Conservation (phyloP, 2,113 vertebrate genomes). For the Brachypodius melanocephalos region DNA sequence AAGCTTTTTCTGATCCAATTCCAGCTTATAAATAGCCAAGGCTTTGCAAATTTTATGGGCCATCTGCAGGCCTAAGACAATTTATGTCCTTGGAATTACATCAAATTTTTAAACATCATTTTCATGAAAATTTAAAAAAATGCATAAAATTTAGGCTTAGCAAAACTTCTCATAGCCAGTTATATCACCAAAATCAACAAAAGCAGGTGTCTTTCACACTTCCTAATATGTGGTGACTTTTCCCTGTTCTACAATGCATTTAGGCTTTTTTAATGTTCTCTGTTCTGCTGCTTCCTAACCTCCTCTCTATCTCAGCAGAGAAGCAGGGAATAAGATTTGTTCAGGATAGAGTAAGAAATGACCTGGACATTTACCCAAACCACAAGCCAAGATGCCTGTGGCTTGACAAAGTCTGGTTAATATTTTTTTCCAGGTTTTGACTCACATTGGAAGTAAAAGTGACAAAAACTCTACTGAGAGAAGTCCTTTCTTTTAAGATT, state of each 20-base stretch:
- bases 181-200: neutral
- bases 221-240: neutral
- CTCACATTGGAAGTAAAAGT: neutral
- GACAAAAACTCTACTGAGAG: neutral
- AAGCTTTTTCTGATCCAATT: constrained; percentile 23
- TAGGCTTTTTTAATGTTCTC: neutral
- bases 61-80: neutral
- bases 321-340: neutral
- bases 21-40: neutral
- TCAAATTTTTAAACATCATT: constrained; percentile 1
- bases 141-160: neutral
- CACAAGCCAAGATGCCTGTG: constrained; percentile 13
- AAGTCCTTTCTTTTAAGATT: neutral
- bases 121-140: neutral
- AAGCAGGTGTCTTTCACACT: neutral
- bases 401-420: constrained; percentile 3
- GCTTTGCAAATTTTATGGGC: neutral
- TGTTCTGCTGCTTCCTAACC: neutral
- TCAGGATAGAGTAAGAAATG: neutral
- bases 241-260: neutral
- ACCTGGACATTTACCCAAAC: neutral
- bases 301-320: neutral
- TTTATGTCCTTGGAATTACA: neutral
- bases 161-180: neutral
- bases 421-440: constrained; percentile 1